phyloP scores from a whole-genome alignment of 2,113 vertebrate species.

The Hippocampus barbouri region DNA sequence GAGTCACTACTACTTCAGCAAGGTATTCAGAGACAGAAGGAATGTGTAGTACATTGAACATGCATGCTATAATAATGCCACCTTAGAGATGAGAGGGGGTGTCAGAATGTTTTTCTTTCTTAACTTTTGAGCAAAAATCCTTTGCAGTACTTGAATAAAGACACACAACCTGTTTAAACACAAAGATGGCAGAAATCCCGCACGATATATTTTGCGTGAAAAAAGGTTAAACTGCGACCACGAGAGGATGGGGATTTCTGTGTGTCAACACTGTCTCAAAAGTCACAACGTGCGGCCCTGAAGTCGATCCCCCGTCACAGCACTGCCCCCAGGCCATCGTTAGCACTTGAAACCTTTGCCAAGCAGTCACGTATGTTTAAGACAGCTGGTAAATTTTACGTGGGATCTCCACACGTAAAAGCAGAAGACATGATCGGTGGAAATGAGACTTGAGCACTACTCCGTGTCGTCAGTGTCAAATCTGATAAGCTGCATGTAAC shows the following conservation, averaged over 20 bases:
- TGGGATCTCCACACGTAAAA: background rate
- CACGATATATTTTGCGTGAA: slow-evolving; percentile 43
- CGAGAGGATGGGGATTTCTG: slow-evolving; percentile 38
- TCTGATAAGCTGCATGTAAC: slow-evolving; percentile 30
- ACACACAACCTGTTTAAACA: slow-evolving; percentile 39
- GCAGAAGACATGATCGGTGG: background rate
- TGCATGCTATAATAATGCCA: slow-evolving; percentile 49
- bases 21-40: slow-evolving; percentile 71
- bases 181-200: slow-evolving; percentile 44
- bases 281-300: slow-evolving; percentile 60
- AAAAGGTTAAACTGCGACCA: slow-evolving; percentile 53
- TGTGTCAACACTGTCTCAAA: slow-evolving; percentile 60
- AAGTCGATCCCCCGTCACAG: slow-evolving; percentile 42
- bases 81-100: slow-evolving; percentile 42
- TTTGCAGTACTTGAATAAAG: slow-evolving; percentile 76
- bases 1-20: slow-evolving; percentile 68
- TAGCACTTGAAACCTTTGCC: slow-evolving; percentile 48
- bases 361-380: slow-evolving; percentile 11
- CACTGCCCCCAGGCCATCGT: slow-evolving; percentile 15
- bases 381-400: slow-evolving; percentile 14
- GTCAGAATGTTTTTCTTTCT: slow-evolving; percentile 63
- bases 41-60: slow-evolving; percentile 64
- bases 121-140: slow-evolving; percentile 65
- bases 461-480: slow-evolving; percentile 20
- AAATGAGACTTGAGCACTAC: slow-evolving; percentile 7